Evolutionary conservation across 2,797 vertebrate genomes (phyloP), one percentile per base, ranked within the genome.

Genomic region (Podarcis siculus): DNA sequence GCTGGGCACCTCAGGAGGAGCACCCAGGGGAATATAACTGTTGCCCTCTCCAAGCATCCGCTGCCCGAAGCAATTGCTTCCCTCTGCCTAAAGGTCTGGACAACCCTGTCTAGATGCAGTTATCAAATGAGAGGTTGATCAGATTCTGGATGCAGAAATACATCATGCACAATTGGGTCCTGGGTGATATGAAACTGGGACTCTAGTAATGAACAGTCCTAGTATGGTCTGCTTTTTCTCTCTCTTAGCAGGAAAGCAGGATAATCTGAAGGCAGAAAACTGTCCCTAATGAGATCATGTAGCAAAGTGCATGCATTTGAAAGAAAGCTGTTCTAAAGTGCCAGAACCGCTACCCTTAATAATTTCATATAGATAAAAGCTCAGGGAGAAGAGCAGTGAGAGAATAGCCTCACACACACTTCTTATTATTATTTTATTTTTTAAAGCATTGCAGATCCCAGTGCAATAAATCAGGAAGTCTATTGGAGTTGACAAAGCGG

Each of bases 141-240:
- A 83, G 76, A 87, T 69, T 30, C 3, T 81, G 75, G 39, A 8
- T 58, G 58, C 25, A n/a, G 15, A 85, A 71, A 86, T 72, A 55
- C 84, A 88, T 32, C 30, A 8, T 83, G 82, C n/a, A 80, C 4
- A 66, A 5, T 67, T 79, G 85, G 82, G 35, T 83, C 13, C 71
- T 69, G 90, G 73, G 30, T 81, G 25, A 27, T 32, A 87, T 76
- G 76, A 89, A 93, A 81, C 67, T 35, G 87, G 82, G 75, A 82
- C 49, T 19, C 6, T 85, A 58, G 3, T 21, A 89, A 37, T 81
- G 19, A 85, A 32, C 89, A 13, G 32, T 23, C 80, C 8, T 87
- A 10, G 88, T 85, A 55, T 32, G 0, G 39, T 13, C 19, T 55
- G 87, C 49, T 13, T 61, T 30, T 81, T 76, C 19, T 66, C 49